phyloP scores from a whole-genome alignment of 2,113 vertebrate genomes.

The Dromiciops gliroides region DNA sequence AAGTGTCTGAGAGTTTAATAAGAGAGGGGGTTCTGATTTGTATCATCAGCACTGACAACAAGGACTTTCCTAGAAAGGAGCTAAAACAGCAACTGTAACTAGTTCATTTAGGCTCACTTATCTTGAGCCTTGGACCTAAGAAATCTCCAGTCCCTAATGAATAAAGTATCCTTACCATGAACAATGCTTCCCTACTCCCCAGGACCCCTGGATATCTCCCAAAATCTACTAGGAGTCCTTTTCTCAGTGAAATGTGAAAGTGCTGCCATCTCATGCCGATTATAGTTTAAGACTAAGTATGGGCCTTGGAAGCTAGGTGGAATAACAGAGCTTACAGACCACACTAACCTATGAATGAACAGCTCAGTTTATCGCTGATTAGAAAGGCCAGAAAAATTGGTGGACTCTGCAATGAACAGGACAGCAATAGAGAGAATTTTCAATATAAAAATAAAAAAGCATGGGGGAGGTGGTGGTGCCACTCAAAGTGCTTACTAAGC shows the following conservation, averaged over 20 bases:
- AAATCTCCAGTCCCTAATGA: not conserved
- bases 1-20: not conserved
- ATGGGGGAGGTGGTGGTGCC: not conserved
- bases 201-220: not conserved
- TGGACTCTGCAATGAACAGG: not conserved
- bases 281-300: not conserved
- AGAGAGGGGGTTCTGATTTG: conserved; percentile 1
- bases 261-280: not conserved
- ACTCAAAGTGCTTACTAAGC: not conserved
- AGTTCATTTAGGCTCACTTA: not conserved
- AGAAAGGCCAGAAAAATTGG: not conserved
- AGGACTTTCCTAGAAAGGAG: conserved; percentile 33
- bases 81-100: conserved; percentile 3
- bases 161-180: not conserved
- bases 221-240: not conserved
- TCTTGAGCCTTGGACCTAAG: conserved; percentile 32
- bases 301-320: not conserved
- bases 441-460: not conserved
- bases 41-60: not conserved
- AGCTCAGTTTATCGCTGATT: not conserved
- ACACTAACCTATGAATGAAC: conserved; percentile 11
- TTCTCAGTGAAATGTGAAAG: conserved; percentile 30
- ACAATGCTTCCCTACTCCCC: not conserved
- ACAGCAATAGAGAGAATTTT: not conserved
- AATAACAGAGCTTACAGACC: not conserved